These are phyloP conservation scores for Hyles lineata DNA, from an alignment of 2,888 invertebrate species.

Conservation along the genomic window DNA sequence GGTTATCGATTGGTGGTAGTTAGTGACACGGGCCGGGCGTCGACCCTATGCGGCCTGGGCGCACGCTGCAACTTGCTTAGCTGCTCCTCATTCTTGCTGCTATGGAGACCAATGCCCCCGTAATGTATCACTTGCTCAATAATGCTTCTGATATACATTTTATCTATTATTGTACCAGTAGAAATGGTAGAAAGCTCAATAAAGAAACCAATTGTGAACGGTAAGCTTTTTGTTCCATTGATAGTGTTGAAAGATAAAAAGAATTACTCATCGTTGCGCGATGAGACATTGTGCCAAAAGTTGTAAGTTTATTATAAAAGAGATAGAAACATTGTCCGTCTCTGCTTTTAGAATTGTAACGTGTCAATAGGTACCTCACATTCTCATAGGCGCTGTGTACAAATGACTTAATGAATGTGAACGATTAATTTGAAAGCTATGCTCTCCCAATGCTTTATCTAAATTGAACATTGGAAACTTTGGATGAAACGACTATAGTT, in stretches of 20 bases:
- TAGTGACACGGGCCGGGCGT: constrained; percentile 67
- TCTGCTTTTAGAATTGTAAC: background rate
- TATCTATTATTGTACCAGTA: background rate
- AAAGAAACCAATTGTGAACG: constrained; percentile 13
- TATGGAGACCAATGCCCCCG: background rate
- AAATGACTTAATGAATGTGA: too few relatives aligned
- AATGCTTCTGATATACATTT: background rate
- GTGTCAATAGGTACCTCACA: background rate
- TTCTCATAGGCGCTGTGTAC: too few relatives aligned
- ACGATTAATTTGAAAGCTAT: too few relatives aligned
- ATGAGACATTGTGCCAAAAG: constrained; percentile 12
- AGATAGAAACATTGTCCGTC: background rate
- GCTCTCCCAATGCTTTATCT: too few relatives aligned
- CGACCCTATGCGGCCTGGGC: constrained; percentile 66
- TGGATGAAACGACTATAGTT: too few relatives aligned
- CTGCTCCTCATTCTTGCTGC: background rate
- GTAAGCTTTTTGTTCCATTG: constrained; percentile 20
- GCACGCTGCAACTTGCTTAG: constrained; percentile 40
- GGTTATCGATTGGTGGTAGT: constrained; percentile 79
- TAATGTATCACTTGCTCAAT: background rate
- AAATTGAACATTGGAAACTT: too few relatives aligned
- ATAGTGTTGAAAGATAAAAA: constrained; percentile 14
- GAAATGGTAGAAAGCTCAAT: constrained; percentile 13
- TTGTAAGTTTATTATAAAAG: background rate
- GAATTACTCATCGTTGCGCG: constrained; percentile 14